These are phyloP conservation scores for Eurystomus gularis DNA, from an alignment of 2,113 vertebrate genomes.

Conservation along the genomic window DNA sequence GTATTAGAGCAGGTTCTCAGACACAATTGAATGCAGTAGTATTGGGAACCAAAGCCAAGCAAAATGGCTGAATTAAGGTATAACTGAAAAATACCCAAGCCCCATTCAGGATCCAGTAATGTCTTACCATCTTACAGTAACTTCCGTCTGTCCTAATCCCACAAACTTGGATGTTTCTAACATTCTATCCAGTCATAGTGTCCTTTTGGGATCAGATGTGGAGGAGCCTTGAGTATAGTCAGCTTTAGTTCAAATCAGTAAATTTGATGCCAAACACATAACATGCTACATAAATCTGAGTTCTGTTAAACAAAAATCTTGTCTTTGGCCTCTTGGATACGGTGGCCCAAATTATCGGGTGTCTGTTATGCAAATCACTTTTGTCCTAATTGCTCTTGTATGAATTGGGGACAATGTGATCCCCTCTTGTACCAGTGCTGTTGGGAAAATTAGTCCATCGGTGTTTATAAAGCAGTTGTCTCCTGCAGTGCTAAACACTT, in stretches of 20 bases:
- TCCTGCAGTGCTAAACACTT: constrained; percentile 35
- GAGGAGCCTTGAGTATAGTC: background rate
- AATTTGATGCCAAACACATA: background rate
- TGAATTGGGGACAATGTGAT: background rate
- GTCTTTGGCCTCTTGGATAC: background rate
- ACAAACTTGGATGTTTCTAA: background rate
- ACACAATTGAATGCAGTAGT: background rate
- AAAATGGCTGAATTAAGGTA: background rate
- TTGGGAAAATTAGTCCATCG: constrained; percentile 39
- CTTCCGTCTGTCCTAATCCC: background rate
- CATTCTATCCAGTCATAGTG: background rate
- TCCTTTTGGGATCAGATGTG: background rate
- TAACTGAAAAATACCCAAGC: background rate
- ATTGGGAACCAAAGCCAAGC: background rate
- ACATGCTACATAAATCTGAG: background rate
- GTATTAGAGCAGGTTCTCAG: background rate
- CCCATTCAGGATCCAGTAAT: background rate
- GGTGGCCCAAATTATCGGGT: background rate
- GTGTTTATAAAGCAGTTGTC: constrained; percentile 2
- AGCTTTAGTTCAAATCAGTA: background rate
- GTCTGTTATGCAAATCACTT: background rate
- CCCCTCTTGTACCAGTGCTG: background rate
- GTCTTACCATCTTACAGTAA: background rate
- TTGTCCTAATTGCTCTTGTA: background rate
- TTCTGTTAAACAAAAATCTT: background rate